A percentile compares a stretch with the other conserved stretches of the same genome.
phyloP scores from a whole-genome alignment of 2,888 invertebrate genomes.

The Actias luna region DNA sequence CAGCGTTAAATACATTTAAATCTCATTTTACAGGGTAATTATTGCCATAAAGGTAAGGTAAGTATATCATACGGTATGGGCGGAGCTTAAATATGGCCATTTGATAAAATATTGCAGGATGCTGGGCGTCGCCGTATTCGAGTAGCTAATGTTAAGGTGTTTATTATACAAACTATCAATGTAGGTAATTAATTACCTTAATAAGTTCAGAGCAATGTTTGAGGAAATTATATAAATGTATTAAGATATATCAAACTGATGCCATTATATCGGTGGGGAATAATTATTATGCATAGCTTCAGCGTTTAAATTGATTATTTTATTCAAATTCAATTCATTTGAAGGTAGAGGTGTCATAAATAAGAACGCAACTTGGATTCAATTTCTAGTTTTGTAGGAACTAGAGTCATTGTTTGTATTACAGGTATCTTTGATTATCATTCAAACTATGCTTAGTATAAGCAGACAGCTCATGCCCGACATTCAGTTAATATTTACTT shows the following conservation, averaged over 20 bases:
- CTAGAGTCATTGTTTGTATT: background rate
- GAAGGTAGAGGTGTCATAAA: too few species aligned
- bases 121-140: conserved; percentile 7
- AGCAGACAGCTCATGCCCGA: background rate
- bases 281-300: background rate
- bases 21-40: conserved; percentile 8
- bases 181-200: conserved; percentile 2
- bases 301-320: background rate
- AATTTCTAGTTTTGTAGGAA: background rate
- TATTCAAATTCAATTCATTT: background rate
- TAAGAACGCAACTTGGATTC: too few species aligned
- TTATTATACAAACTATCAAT: conserved; percentile 5
- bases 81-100: conserved; percentile 16
- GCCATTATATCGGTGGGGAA: background rate
- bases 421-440: background rate
- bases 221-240: background rate
- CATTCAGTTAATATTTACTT: background rate
- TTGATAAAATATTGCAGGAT: conserved; percentile 28
- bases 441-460: background rate
- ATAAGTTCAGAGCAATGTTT: background rate
- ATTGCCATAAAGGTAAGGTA: conserved; percentile 22
- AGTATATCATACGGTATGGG: conserved; percentile 26
- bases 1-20: background rate
- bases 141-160: conserved; percentile 11
- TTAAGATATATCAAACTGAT: background rate